A percentile compares a stretch with the other conserved stretches of the same genome.
These are phyloP conservation scores for Drosophila infuscata DNA, from an alignment of 2,888 invertebrate species.

Conservation along the genomic window DNA sequence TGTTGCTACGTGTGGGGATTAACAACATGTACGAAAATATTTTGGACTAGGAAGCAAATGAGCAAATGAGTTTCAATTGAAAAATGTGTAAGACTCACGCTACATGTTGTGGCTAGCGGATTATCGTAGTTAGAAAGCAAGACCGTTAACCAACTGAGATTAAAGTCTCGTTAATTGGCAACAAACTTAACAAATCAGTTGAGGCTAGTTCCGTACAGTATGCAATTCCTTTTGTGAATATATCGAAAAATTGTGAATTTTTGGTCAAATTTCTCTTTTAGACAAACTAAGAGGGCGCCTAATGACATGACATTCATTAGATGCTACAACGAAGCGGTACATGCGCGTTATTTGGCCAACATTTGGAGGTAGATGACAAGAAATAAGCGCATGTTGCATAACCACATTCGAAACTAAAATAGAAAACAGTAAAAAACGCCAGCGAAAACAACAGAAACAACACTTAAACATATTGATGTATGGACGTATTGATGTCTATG, in stretches of 20 bases:
- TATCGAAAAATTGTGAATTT: neutral
- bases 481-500: conserved; percentile 41
- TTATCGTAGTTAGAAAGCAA: conserved; percentile 59
- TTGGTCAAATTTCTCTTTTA: conserved; percentile 50
- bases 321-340: conserved; percentile 45
- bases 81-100: conserved; percentile 57
- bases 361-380: conserved; percentile 54
- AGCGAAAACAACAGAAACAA: conserved; percentile 32
- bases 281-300: conserved; percentile 19
- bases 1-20: conserved; percentile 46
- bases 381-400: conserved; percentile 70
- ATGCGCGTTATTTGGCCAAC: conserved; percentile 64
- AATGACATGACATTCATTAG: conserved; percentile 53
- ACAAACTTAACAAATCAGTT: conserved; percentile 1
- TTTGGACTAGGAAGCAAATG: conserved; percentile 64
- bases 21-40: conserved; percentile 13
- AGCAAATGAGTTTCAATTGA: conserved; percentile 11
- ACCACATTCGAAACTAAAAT: conserved; percentile 71
- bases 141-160: conserved; percentile 23
- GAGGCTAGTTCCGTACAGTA: conserved; percentile 5
- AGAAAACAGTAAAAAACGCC: conserved; percentile 62
- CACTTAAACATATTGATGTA: conserved; percentile 48
- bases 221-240: conserved; percentile 42
- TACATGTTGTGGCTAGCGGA: conserved; percentile 23
- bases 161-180: conserved; percentile 3